These are phyloP conservation scores for Coenonympha glycerion DNA, from an alignment of 2,888 invertebrate species.

Conservation along the genomic window DNA sequence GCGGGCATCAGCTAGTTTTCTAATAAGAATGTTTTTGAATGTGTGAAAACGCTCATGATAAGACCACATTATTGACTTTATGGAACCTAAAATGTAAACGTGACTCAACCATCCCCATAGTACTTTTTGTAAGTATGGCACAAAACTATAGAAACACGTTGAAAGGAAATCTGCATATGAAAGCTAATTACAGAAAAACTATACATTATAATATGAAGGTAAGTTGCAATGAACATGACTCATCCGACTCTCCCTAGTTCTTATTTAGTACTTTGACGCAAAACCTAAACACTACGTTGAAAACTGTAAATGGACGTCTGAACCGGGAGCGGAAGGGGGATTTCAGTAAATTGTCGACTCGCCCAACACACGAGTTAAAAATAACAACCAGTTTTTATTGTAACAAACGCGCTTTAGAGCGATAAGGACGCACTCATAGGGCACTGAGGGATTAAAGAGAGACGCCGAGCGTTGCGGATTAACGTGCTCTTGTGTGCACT, in stretches of 20 bases:
- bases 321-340: constrained; percentile 63
- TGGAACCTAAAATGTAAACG: too few relatives aligned
- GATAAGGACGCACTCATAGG: constrained; percentile 62
- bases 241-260: neutral
- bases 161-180: too few relatives aligned
- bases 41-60: too few relatives aligned
- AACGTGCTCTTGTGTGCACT: constrained; percentile 63
- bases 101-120: too few relatives aligned
- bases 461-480: constrained; percentile 65
- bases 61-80: too few relatives aligned
- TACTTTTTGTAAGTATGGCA: too few relatives aligned
- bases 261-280: neutral
- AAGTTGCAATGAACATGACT: too few relatives aligned
- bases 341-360: constrained; percentile 59
- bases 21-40: too few relatives aligned
- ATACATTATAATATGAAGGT: too few relatives aligned
- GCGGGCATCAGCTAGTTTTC: too few relatives aligned
- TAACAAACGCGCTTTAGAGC: constrained; percentile 59
- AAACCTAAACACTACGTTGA: constrained; percentile 19
- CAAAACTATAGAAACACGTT: too few relatives aligned
- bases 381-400: constrained; percentile 74
- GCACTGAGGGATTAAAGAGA: constrained; percentile 52
- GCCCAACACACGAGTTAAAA: constrained; percentile 70
- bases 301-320: constrained; percentile 37
- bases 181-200: too few relatives aligned